Percentiles rank a stretch among this genome's conserved stretches.
These are phyloP conservation scores for Apodemus agrarius DNA, from an alignment of 2,797 vertebrate genomes.

Conservation along the genomic window DNA sequence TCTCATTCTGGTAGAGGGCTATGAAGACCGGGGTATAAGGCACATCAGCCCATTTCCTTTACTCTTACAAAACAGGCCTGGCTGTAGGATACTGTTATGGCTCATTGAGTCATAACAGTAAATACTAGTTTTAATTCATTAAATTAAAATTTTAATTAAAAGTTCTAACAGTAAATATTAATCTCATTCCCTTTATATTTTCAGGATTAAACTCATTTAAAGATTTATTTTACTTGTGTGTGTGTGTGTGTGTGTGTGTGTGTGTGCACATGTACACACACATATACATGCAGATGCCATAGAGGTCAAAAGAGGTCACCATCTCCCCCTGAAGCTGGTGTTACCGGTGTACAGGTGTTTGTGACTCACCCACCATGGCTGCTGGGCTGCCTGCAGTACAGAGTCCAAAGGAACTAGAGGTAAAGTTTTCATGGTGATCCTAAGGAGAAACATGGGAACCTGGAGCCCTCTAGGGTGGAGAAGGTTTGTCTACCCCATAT, in stretches of 20 bases:
- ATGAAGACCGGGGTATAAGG: neutral
- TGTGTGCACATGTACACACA: too few relatives aligned
- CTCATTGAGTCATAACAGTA: neutral
- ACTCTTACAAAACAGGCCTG: neutral
- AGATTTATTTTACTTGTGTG: neutral
- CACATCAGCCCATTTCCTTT: neutral
- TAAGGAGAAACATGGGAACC: neutral
- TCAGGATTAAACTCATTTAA: neutral
- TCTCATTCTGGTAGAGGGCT: neutral
- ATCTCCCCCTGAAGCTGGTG: neutral
- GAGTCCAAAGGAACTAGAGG: neutral
- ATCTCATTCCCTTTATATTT: neutral
- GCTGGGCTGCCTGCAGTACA: neutral
- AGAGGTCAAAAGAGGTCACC: neutral
- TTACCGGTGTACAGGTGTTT: neutral
- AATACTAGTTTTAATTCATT: too few relatives aligned
- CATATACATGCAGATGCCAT: neutral
- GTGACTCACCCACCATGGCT: neutral
- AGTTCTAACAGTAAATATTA: neutral
- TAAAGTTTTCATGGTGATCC: neutral
- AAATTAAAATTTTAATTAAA: too few relatives aligned
- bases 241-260: neutral
- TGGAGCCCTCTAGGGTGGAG: neutral
- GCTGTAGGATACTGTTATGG: neutral
- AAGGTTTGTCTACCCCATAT: too few relatives aligned